Evolutionary conservation across 2,888 invertebrate genomes (phyloP).

Genomic region (Volucella zonaria): DNA sequence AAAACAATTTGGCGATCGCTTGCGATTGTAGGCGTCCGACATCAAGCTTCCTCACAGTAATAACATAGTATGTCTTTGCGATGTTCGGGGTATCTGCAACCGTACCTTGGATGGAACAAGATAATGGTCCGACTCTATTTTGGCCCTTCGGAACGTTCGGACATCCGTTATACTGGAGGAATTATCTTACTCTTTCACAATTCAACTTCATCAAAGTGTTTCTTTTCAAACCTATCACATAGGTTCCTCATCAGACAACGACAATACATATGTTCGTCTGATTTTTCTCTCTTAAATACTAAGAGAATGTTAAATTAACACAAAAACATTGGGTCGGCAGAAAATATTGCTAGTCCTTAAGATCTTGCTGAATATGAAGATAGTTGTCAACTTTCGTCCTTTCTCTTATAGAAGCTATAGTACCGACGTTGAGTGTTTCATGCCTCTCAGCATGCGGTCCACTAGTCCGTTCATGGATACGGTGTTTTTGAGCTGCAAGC

Average conservation of each 20-base stretch:
- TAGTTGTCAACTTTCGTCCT: no score
- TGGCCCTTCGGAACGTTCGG: no score
- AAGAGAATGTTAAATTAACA: slow-evolving; percentile 14
- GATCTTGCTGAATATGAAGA: slow-evolving; percentile 21
- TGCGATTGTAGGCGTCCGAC: no score
- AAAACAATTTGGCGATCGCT: no score
- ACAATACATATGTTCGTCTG: not conserved
- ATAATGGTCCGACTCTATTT: no score
- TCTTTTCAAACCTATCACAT: not conserved
- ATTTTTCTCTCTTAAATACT: slow-evolving; percentile 20
- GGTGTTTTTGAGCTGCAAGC: slow-evolving; percentile 36
- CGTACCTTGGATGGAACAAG: no score
- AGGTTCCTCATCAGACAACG: not conserved
- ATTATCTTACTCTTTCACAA: not conserved
- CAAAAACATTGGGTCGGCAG: slow-evolving; percentile 17
- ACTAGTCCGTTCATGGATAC: not conserved
- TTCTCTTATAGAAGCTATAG: slow-evolving; percentile 28
- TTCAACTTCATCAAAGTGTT: not conserved
- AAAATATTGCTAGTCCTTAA: slow-evolving; percentile 58
- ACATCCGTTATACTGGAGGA: no score
- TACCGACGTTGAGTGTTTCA: slow-evolving; percentile 4
- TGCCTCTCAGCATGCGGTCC: slow-evolving; percentile 10
- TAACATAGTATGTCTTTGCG: no score
- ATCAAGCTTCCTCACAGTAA: no score
- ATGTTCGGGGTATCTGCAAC: no score